Conservation (phyloP, 2,113 vertebrate genomes). For the Pleuronectes platessa region DNA sequence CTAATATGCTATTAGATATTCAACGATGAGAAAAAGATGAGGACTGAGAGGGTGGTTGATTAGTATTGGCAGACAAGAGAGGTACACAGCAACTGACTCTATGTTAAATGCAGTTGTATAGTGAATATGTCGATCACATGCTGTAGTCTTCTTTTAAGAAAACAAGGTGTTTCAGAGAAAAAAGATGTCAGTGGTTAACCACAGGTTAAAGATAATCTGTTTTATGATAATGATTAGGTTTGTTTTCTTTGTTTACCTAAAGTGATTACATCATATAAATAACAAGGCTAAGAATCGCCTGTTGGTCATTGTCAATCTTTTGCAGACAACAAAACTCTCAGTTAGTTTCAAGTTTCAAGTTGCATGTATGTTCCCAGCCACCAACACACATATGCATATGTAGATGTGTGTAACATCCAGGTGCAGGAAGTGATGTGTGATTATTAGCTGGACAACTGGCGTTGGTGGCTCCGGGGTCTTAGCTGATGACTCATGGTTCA, state of each 20-base stretch:
- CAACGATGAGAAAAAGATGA: slow-evolving; percentile 45
- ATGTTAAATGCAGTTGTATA: slow-evolving; percentile 67
- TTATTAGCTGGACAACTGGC: slow-evolving; percentile 37
- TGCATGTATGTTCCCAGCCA: neutral
- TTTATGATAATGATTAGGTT: neutral
- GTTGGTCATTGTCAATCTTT: neutral
- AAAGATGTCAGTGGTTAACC: slow-evolving; percentile 31
- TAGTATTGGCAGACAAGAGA: slow-evolving; percentile 66
- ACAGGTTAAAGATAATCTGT: neutral
- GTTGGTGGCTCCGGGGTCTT: slow-evolving; percentile 37
- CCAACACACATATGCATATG: neutral
- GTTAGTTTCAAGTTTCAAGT: neutral
- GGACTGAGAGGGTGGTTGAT: slow-evolving; percentile 56
- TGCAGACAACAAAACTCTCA: neutral
- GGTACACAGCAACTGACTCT: slow-evolving; percentile 47
- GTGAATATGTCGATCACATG: slow-evolving; percentile 70
- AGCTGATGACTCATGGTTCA: slow-evolving; percentile 60
- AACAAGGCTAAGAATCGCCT: neutral
- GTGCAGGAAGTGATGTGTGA: slow-evolving; percentile 20
- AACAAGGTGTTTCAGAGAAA: slow-evolving; percentile 13
- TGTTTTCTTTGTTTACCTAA: neutral
- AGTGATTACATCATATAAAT: neutral
- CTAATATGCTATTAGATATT: slow-evolving; percentile 60
- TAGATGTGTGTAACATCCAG: slow-evolving; percentile 4
- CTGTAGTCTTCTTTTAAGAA: slow-evolving; percentile 39